Conservation (phyloP, 2,113 vertebrate genomes). For the Micromys minutus region DNA sequence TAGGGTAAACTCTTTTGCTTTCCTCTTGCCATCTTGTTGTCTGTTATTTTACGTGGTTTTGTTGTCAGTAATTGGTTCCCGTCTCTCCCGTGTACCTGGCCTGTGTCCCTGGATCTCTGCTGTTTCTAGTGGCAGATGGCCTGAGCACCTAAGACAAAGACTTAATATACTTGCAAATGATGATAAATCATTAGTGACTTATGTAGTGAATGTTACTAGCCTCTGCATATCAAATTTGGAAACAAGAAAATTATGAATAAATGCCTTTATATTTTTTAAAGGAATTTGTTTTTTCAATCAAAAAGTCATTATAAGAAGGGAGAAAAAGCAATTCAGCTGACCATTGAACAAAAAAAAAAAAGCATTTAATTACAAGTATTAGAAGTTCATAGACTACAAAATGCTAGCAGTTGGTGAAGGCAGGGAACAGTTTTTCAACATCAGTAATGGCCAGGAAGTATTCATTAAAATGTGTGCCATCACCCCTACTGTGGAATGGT, state of each 20-base stretch:
- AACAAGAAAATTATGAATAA: not conserved
- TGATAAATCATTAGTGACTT: not conserved
- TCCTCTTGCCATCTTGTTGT: too few species aligned
- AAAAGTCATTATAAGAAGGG: not conserved
- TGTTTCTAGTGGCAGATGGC: too few species aligned
- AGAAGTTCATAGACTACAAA: not conserved
- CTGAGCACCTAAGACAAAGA: not conserved
- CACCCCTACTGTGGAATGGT: not conserved
- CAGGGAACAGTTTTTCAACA: not conserved
- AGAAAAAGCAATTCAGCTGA: not conserved
- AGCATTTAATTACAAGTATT: not conserved
- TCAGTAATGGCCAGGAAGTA: not conserved
- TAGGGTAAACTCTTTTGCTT: too few species aligned
- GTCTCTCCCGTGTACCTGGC: too few species aligned
- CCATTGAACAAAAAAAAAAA: not conserved
- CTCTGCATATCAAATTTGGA: not conserved
- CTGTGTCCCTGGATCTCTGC: too few species aligned
- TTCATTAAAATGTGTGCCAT: not conserved
- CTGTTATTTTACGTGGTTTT: too few species aligned
- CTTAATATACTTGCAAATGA: not conserved
- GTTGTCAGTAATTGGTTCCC: too few species aligned
- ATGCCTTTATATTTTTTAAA: not conserved
- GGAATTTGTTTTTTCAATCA: not conserved
- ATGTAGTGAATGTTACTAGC: not conserved
- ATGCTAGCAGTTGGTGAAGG: not conserved